A percentile compares a stretch with the other conserved stretches of the same genome.
Conservation (phyloP, 2,797 vertebrate species). For the Moxostoma hubbsi region DNA sequence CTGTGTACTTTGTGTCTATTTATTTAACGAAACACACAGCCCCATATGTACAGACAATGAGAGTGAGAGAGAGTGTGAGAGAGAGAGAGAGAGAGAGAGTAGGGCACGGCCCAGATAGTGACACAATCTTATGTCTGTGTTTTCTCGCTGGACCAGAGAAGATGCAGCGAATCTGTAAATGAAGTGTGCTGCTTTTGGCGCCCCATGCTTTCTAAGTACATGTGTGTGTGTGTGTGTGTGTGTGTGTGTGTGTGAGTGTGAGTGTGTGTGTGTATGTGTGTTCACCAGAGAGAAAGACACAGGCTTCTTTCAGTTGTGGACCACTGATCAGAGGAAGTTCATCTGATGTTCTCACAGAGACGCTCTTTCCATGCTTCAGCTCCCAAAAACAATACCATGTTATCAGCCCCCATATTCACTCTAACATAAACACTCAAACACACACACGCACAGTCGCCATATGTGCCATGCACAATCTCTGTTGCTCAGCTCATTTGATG, state of each 20-base stretch:
- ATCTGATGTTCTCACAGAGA: conserved; percentile 53
- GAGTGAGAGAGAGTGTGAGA: not conserved
- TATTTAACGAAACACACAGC: no score
- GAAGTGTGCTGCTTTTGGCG: conserved; percentile 65
- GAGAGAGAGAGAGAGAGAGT: conserved; percentile 4
- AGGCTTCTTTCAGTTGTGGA: conserved; percentile 54
- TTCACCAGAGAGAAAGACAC: conserved; percentile 39
- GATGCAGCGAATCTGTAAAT: conserved; percentile 71
- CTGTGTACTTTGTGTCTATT: no score
- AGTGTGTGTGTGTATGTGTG: no score
- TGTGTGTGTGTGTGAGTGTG: not conserved
- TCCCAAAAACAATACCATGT: conserved; percentile 48
- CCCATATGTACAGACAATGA: no score
- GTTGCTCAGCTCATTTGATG: conserved; percentile 1
- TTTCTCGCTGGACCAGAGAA: conserved; percentile 79
- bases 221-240: conserved; percentile 51
- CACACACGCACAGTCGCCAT: conserved; percentile 34
- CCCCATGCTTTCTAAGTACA: conserved; percentile 61
- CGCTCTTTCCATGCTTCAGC: conserved; percentile 43
- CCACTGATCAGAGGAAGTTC: conserved; percentile 50
- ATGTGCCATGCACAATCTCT: conserved; percentile 36
- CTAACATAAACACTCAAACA: not conserved
- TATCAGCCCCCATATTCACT: conserved; percentile 44
- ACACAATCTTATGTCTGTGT: conserved; percentile 73
- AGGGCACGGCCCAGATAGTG: conserved; percentile 39